Conservation (phyloP, 2,888 invertebrate genomes). For the Aphrophora alni region DNA sequence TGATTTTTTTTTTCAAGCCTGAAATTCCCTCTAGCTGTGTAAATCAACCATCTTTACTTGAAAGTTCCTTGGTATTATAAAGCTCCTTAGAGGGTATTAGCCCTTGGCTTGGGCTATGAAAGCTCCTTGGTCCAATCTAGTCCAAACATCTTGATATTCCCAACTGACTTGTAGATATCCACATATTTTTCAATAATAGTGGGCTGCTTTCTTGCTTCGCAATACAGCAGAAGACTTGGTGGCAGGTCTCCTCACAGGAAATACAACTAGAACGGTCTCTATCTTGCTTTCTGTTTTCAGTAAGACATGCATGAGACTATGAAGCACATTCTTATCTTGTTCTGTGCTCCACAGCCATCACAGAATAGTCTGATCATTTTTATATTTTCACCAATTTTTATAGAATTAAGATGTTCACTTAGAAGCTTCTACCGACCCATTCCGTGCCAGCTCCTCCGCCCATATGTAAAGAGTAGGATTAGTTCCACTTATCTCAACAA, state of each 20-base stretch:
- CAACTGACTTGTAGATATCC: background rate
- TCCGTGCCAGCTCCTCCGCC: background rate
- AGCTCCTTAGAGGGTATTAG: too few relatives aligned
- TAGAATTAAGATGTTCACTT: background rate
- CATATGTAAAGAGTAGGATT: constrained; percentile 11
- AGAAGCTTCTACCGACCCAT: background rate
- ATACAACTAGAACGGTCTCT: background rate
- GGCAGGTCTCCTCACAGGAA: background rate
- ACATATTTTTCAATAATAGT: background rate
- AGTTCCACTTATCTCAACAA: background rate
- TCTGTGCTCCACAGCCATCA: constrained; percentile 7
- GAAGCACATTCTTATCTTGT: background rate
- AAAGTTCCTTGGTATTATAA: background rate
- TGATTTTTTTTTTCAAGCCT: background rate
- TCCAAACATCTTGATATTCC: background rate
- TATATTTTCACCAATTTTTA: background rate
- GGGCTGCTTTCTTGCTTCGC: background rate
- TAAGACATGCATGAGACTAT: background rate
- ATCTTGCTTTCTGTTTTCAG: background rate
- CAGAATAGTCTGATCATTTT: background rate
- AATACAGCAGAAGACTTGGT: background rate
- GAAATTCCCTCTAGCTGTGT: background rate
- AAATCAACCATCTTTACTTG: background rate
- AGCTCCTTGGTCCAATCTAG: constrained; percentile 14
- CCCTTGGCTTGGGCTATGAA: too few relatives aligned